Evolutionary conservation across 2,113 vertebrate genomes (phyloP), one percentile per base, ranked within the genome.

Genomic region (Pleuronectes platessa): DNA sequence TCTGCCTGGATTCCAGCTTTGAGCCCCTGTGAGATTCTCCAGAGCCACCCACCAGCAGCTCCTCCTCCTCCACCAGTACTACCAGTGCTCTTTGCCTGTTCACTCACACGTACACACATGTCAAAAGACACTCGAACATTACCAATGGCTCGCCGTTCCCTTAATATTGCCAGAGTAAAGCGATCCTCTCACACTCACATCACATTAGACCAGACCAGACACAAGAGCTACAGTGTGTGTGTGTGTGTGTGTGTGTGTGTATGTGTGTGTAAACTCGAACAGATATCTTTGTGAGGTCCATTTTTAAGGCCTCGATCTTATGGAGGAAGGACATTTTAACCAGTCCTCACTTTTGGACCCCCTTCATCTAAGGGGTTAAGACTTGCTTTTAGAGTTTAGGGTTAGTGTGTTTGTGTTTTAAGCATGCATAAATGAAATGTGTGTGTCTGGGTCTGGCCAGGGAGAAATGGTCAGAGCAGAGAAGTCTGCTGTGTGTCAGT

Each of bases 1-100:
- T 80, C 61, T 58, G 79, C 76, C 83, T 86, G 81, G 85, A 91
- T 86, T 91, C 85, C 80, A 83, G 82, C 82, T 89, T 85, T 88
- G 84, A 92, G 86, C 73, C 69, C 26, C 69, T 79, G 66, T 90
- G 92, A 92, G 89, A 88, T 88, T 90, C 83, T 92, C 89, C 89
- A 93, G 88, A 92, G 65, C 89, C 86, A 75, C 79, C 87, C 75
- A 81, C 74, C 11, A 59, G 63, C 82, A 68, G 20, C 76, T 79
- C 61, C 78, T 85, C 79, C 77, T 71, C 81, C 77, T 71, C 86
- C 70, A 82, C 81, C 59, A 74, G 67, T 54, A 74, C 71, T 45
- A 82, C 80, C 65, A 83, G 74, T 68, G 68, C 78, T 78, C 67
- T 61, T 68, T 75, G 59, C 61, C 68, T 87, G 69, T 71, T 77